These are phyloP conservation scores for Mus spicilegus DNA, from an alignment of 2,113 vertebrate species.

Conservation along the genomic window DNA sequence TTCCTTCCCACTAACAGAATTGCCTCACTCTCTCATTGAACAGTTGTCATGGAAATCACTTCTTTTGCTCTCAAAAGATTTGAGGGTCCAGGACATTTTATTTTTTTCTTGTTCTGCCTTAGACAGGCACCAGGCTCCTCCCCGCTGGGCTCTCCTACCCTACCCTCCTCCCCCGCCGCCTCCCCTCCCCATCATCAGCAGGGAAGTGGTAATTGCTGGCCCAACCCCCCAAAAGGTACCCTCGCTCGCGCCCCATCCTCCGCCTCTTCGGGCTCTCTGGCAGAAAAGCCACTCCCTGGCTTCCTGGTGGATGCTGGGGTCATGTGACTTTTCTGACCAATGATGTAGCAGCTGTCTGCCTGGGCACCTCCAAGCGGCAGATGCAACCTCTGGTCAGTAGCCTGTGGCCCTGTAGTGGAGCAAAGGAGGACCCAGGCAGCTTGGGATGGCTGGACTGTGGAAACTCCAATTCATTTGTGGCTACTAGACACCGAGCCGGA, in stretches of 20 bases:
- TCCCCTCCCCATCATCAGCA: background rate
- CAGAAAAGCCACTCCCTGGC: background rate
- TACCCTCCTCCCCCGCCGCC: background rate
- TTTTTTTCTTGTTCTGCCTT: conserved; percentile 15
- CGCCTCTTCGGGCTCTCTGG: accelerated
- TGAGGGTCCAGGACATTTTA: background rate
- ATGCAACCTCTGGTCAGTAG: background rate
- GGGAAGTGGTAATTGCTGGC: accelerated
- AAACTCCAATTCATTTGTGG: background rate
- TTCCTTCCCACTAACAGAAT: conserved; percentile 13
- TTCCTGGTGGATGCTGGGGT: accelerated
- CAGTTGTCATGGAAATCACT: conserved; percentile 87
- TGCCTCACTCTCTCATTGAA: conserved; percentile 46
- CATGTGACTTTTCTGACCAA: background rate
- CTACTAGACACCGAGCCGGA: background rate
- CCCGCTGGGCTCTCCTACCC: background rate
- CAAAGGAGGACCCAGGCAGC: background rate
- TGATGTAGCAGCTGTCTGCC: background rate
- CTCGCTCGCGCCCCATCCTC: too few species aligned
- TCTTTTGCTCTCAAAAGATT: conserved; percentile 76
- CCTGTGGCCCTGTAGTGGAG: background rate
- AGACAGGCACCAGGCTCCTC: background rate
- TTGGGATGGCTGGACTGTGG: background rate
- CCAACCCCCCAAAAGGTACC: background rate
- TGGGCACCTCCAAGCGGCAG: background rate